Base-by-base conservation (phyloP, 2,113 vertebrate species). In the Cairina moschata region DNA sequence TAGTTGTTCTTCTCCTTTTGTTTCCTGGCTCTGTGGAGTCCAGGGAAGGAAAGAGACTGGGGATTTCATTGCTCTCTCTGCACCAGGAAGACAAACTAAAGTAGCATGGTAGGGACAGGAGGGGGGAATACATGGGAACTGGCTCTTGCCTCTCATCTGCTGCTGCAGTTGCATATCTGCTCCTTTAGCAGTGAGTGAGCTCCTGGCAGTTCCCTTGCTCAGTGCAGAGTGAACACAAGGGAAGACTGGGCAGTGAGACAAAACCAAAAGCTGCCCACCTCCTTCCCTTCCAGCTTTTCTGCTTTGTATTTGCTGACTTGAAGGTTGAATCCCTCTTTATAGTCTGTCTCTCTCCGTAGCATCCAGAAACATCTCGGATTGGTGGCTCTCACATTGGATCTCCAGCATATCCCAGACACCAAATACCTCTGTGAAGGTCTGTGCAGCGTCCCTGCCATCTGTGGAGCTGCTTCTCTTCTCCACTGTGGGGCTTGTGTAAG, bases 331-430 rank as follows among this genome's bases (percentile, higher is more conserved):
- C 48, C 48, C 46, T 66, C 55, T 82, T 94, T 42, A 93, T 13
- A 25, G 44, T 87, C 44, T 93, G 34, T 90, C n/a, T 91, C 88
- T 85, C 67, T 89, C 67, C 86, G 34, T 96, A 99, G 99, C 97
- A 60, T 99, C 99, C 9, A 98, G 98, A 97, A 99, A 99, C 17
- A 81, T 98, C 3, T 99, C 99, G 0, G 99, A 99, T 93, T 99
- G 99, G 99, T 99, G 99, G 99, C 96, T 99, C 32, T 99, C 99
- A n/a, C 96, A 99, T 93, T 99, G 99, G 99, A 98, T 99, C 92
- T 98, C 99, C 20, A 96, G 98, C 85, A 97, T 99, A 86, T 98
- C 98, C 48, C 94, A 94, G 59, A 95, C 60, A 11, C 93, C 97
- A 86, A 98, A 97, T 71, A 97, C 93, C 29, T 97, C 98, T 67